phyloP scores from a whole-genome alignment of 2,113 vertebrate genomes.

The Oxyura jamaicensis region DNA sequence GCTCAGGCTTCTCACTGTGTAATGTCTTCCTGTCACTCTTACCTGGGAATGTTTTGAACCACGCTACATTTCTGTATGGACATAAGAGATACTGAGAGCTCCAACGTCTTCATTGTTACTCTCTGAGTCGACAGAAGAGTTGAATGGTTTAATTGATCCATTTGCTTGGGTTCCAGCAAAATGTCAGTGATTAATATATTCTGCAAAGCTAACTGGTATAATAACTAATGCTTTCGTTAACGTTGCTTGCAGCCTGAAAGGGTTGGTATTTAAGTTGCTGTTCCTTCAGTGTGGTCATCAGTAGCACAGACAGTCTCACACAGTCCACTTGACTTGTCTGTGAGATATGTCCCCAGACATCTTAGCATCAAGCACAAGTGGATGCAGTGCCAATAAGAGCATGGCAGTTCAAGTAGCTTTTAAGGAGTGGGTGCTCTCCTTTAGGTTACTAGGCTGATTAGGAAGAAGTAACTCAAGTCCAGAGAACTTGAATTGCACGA shows the following conservation, averaged over 20 bases:
- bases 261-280: neutral
- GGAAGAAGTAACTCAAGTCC: neutral
- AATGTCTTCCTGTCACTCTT: neutral
- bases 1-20: neutral
- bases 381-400: neutral
- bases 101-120: neutral
- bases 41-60: neutral
- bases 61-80: neutral
- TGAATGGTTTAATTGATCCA: neutral
- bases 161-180: neutral
- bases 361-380: accelerated
- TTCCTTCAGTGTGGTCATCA: neutral
- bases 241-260: neutral
- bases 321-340: neutral
- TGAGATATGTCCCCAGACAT: neutral
- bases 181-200: neutral
- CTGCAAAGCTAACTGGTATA: neutral
- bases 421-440: neutral
- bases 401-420: neutral
- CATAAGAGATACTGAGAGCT: neutral
- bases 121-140: neutral
- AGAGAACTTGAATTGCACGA: neutral
- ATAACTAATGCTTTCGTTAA: neutral
- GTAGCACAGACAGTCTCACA: neutral
- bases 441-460: neutral